Evolutionary conservation across 2,888 invertebrate genomes (phyloP).

Genomic region (Ceramica pisi): DNA sequence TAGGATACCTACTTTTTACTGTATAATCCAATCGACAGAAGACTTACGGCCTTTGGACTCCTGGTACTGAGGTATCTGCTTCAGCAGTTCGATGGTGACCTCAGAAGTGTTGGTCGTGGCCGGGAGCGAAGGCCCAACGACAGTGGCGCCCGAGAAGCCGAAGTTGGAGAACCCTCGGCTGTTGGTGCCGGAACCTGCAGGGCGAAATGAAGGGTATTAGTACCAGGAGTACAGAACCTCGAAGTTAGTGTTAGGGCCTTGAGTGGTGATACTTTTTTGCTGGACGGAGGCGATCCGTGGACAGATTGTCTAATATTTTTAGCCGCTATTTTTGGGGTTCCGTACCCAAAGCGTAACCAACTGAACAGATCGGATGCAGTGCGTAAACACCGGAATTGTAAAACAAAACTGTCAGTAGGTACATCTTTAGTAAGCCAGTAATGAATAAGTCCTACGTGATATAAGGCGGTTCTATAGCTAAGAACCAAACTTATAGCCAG

Average conservation of each 20-base stretch:
- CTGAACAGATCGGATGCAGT: too few species aligned
- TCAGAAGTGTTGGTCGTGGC: conserved; percentile 82
- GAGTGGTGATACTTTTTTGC: neutral
- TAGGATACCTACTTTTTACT: conserved; percentile 36
- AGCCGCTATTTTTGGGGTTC: too few species aligned
- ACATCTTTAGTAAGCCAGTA: too few species aligned
- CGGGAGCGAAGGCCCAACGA: conserved; percentile 83
- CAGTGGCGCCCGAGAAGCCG: conserved; percentile 87
- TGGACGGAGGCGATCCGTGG: neutral
- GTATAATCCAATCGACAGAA: conserved; percentile 41
- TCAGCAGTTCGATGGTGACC: conserved; percentile 84
- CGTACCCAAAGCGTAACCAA: too few species aligned
- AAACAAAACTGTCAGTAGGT: too few species aligned
- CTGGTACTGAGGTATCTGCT: conserved; percentile 76
- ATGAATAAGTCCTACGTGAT: too few species aligned
- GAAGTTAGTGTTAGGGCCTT: neutral
- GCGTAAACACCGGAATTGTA: too few species aligned
- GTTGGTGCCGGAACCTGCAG: conserved; percentile 79
- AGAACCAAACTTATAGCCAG: too few species aligned
- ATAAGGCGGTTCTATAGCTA: too few species aligned
- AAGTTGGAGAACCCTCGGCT: conserved; percentile 88
- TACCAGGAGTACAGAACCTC: neutral
- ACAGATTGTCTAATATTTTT: too few species aligned
- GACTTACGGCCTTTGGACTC: conserved; percentile 81
- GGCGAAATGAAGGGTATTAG: conserved; percentile 3